Percentiles rank a stretch among this genome's conserved stretches.
Evolutionary conservation across 2,888 invertebrate genomes (phyloP).

Genomic region (Dryomyza anilis): DNA sequence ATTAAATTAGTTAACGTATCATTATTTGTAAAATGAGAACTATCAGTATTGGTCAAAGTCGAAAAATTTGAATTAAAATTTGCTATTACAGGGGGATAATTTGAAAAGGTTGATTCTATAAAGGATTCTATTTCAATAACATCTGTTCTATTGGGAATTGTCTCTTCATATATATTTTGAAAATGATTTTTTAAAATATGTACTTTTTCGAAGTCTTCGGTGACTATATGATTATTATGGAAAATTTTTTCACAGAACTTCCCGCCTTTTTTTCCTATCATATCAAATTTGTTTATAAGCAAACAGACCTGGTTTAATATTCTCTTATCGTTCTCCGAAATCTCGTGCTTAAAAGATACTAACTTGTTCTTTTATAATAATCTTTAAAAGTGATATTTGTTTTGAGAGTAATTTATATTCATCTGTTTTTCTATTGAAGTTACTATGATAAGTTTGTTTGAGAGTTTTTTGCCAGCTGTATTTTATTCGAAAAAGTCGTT

Average conservation of each 20-base stretch:
- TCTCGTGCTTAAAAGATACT: background rate
- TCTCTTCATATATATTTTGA: background rate
- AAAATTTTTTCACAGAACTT: background rate
- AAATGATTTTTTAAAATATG: background rate
- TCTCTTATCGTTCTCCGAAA: background rate
- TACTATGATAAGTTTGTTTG: background rate
- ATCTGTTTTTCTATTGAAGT: background rate
- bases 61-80: background rate
- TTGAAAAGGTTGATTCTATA: background rate
- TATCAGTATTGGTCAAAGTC: background rate
- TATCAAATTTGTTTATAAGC: background rate
- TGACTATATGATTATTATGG: background rate
- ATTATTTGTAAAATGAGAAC: background rate
- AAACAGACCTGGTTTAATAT: background rate
- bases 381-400: background rate
- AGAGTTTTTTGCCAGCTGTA: background rate
- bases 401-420: background rate
- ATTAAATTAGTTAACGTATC: background rate
- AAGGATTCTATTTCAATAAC: background rate
- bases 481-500: background rate
- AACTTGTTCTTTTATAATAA: constrained; percentile 3
- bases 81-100: background rate
- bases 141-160: background rate
- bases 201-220: background rate
- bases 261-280: background rate